A percentile compares a stretch with the other conserved stretches of the same genome.
These are phyloP conservation scores for Epirrhoe tristata DNA, from an alignment of 2,888 invertebrate species.

Conservation along the genomic window DNA sequence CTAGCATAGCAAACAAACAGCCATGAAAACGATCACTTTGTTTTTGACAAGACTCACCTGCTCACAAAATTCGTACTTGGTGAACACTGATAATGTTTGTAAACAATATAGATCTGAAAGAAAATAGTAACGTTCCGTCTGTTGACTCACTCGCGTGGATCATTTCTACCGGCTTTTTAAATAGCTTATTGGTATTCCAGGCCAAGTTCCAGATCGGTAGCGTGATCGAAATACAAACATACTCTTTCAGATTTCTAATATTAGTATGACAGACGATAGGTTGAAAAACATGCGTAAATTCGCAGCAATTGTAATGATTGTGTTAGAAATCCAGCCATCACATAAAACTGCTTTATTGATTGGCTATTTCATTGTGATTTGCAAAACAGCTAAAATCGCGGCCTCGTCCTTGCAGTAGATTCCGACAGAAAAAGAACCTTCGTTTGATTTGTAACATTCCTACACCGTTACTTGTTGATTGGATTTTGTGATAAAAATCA, in stretches of 20 bases:
- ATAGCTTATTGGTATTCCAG: too few relatives aligned
- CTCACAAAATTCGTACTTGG: too few relatives aligned
- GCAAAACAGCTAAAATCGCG: slow-evolving; percentile 25
- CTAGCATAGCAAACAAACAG: background rate
- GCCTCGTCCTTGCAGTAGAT: slow-evolving; percentile 23
- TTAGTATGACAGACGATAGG: background rate
- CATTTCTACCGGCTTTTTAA: too few relatives aligned
- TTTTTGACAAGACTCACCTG: slow-evolving; percentile 3
- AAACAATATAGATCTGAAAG: too few relatives aligned
- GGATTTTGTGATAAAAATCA: slow-evolving; percentile 3
- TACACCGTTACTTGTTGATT: slow-evolving; percentile 3
- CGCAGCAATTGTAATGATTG: slow-evolving; percentile 16
- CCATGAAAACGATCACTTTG: background rate
- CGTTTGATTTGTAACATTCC: slow-evolving; percentile 32
- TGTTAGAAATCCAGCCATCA: slow-evolving; percentile 24
- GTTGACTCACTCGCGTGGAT: too few relatives aligned
- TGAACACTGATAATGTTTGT: too few relatives aligned
- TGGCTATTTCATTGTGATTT: slow-evolving; percentile 26
- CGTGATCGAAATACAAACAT: too few relatives aligned
- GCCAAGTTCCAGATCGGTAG: too few relatives aligned
- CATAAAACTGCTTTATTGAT: slow-evolving; percentile 39
- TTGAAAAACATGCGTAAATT: background rate
- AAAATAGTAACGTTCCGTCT: too few relatives aligned
- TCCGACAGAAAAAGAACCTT: slow-evolving; percentile 2
- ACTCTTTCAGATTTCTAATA: too few relatives aligned